A percentile compares a stretch with the other conserved stretches of the same genome.
Conservation (phyloP, 2,888 invertebrate species). For the Torymus aiolomorphi region DNA sequence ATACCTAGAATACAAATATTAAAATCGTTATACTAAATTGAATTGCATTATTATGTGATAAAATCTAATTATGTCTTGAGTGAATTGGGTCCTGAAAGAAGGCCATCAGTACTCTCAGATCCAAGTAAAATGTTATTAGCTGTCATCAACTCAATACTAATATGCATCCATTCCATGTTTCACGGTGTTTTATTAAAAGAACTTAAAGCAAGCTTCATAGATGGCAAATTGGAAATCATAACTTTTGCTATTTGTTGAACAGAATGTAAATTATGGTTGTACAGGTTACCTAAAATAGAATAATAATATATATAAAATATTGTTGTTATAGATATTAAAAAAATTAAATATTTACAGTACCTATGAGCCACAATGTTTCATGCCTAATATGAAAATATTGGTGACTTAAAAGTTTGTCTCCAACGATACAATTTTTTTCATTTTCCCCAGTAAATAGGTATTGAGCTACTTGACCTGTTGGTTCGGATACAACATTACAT, state of each 20-base stretch:
- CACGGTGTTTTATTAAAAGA: conserved; percentile 31
- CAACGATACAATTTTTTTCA: conserved; percentile 57
- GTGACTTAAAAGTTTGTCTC: conserved; percentile 65
- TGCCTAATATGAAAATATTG: conserved; percentile 66
- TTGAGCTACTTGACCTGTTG: conserved; percentile 62
- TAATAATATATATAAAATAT: not conserved
- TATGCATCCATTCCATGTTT: not conserved
- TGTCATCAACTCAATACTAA: too few species aligned
- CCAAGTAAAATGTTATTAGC: too few species aligned
- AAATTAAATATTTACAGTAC: conserved; percentile 60
- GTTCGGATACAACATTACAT: conserved; percentile 67
- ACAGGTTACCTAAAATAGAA: conserved; percentile 69
- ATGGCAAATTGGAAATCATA: conserved; percentile 58
- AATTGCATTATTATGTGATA: too few species aligned
- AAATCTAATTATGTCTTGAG: too few species aligned
- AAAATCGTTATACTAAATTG: too few species aligned
- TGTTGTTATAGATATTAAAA: not conserved
- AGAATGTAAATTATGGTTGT: conserved; percentile 63
- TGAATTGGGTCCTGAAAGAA: too few species aligned
- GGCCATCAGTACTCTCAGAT: too few species aligned
- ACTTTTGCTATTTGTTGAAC: conserved; percentile 56
- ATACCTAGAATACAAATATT: too few species aligned
- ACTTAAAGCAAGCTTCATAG: conserved; percentile 59
- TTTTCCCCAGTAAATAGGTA: conserved; percentile 63
- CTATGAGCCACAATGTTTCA: conserved; percentile 73